Evolutionary conservation across 2,888 invertebrate genomes (phyloP), one percentile per base, ranked within the genome.

Genomic region (Siphonodentalium dalli): DNA sequence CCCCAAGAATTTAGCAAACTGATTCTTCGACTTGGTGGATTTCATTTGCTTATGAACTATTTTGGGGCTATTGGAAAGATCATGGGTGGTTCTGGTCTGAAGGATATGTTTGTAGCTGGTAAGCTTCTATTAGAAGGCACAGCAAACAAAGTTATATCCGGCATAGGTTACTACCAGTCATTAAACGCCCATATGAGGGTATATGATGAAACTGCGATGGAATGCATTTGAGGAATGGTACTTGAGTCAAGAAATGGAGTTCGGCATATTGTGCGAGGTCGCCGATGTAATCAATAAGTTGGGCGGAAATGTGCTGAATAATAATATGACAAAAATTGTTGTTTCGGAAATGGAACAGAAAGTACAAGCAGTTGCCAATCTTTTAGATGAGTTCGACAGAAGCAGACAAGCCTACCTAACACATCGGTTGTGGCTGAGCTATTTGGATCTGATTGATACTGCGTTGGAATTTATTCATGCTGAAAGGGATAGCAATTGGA

Each of bases 1-100:
- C 43, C 43, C n/a, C 28, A 11, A 5, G 28, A 28, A 5, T 42
- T 28, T 15, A 6, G 15, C 6, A 11, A 28, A 5, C 18, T 42
- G 29, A 42, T 42, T 11, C 28, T 42, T 5, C 7, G 43, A 13
- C 20, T 42, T 11, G 43, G 43, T 8, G 43, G 43, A 8, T 42
- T 42, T 21, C 43, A 42, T 15, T 29, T 42, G 29, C 29, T 42
- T 6, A 42, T 42, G 43, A 42, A 39, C 24, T 39, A 39, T 26
- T 26, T 39, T 5, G 40, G 40, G 13, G 40, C 40, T 23, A 20
- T 39, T n/a, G 40, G 40, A 5, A 39, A 39, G 24, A 15, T 39
- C 40, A 39, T 39, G 40, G 20, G 5, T 8, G 40, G 40, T 6
- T 11, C 40, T 6, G 40, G 40, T 5, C 6, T 39, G 7, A 39